Conservation (phyloP, 2,797 vertebrate species). For the Buceros bicornis region DNA sequence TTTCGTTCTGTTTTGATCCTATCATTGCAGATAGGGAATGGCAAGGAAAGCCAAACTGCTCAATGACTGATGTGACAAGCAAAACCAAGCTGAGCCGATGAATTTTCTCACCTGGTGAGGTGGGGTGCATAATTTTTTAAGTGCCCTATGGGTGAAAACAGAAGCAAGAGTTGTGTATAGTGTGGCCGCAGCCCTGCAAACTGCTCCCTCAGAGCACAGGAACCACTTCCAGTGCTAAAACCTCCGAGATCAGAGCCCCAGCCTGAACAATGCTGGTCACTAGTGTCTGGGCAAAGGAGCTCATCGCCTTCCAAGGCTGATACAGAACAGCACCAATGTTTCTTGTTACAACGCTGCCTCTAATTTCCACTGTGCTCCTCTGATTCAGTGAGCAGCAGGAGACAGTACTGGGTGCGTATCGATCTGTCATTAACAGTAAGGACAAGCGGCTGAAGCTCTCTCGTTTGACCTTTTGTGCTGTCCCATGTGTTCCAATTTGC, state of each 20-base stretch:
- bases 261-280: neutral
- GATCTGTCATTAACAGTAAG: neutral
- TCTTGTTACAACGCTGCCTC: neutral
- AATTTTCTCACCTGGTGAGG: neutral
- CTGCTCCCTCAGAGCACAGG: neutral
- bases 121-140: neutral
- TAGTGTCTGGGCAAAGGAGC: neutral
- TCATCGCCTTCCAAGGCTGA: neutral
- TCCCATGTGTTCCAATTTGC: neutral
- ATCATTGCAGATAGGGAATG: neutral
- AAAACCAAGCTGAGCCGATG: conserved; percentile 36
- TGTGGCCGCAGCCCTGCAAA: neutral
- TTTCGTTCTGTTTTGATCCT: conserved; percentile 25
- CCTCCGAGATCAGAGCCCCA: neutral
- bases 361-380: neutral
- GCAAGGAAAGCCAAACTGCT: conserved; percentile 28
- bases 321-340: neutral
- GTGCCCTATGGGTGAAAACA: neutral
- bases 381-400: neutral
- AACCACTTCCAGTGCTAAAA: neutral
- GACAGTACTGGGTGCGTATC: neutral
- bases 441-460: neutral
- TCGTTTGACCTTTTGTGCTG: neutral
- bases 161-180: neutral
- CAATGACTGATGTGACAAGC: conserved; percentile 28